A percentile compares a stretch with the other conserved stretches of the same genome.
Evolutionary conservation across 1,140 invertebrate species (phyloP).

Genomic region (Drosophila ambigua): DNA sequence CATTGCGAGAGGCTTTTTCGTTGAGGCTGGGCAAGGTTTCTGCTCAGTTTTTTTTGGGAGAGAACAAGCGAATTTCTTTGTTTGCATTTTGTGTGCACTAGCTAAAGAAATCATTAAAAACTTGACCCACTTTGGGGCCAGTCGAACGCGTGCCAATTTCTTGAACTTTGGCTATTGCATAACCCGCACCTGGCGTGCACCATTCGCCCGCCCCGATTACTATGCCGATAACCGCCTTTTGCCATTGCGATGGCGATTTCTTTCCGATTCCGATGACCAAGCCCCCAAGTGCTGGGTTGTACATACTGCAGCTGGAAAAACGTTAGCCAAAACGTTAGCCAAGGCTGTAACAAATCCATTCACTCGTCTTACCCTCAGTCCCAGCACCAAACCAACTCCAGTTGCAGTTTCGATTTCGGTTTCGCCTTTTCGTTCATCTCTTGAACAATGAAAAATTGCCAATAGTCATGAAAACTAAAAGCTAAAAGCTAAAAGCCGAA

Average conservation of each 20-base stretch:
- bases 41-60: neutral
- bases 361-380: constrained; percentile 47
- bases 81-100: constrained; percentile 40
- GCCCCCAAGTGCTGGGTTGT: constrained; percentile 2
- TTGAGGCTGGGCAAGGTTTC: constrained; percentile 64
- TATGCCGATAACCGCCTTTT: neutral
- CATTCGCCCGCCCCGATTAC: neutral
- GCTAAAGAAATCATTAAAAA: constrained; percentile 41
- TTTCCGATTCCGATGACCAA: constrained; percentile 35
- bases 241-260: constrained; percentile 22
- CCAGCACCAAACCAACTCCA: constrained; percentile 25
- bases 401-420: constrained; percentile 40
- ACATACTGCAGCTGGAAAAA: neutral
- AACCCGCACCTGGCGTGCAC: constrained; percentile 38
- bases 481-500: constrained; percentile 17
- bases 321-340: constrained; percentile 27
- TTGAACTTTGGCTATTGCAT: constrained; percentile 47
- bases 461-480: constrained; percentile 59
- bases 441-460: constrained; percentile 58
- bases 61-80: constrained; percentile 57
- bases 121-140: constrained; percentile 52
- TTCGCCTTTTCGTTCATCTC: constrained; percentile 38
- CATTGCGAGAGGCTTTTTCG: constrained; percentile 29
- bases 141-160: constrained; percentile 41
- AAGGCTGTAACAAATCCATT: constrained; percentile 73